Percentiles rank a stretch among this genome's conserved stretches.
Conservation (phyloP, 1,140 invertebrate genomes). For the Mylabris phalerata region DNA sequence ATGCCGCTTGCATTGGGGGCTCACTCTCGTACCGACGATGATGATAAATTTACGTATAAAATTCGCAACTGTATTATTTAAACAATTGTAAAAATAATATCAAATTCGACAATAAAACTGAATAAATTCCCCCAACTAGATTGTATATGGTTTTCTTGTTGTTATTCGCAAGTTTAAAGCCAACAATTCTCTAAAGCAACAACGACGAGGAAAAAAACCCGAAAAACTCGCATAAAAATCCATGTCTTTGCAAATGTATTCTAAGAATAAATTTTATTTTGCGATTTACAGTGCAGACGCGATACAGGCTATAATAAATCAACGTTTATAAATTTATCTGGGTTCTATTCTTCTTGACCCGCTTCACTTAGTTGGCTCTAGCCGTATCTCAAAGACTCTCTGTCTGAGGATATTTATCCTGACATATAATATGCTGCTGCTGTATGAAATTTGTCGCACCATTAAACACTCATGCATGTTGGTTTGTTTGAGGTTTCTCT, state of each 20-base stretch:
- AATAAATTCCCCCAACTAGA: no score
- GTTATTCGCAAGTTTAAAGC: no score
- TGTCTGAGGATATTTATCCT: slow-evolving; percentile 36
- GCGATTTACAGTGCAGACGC: slow-evolving; percentile 33
- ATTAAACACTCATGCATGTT: slow-evolving; percentile 37
- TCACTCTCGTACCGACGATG: slow-evolving; percentile 16
- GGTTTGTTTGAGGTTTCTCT: slow-evolving; percentile 18
- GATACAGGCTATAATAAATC: slow-evolving; percentile 34
- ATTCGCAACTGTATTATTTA: no score
- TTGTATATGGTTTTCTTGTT: no score
- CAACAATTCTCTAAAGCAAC: no score
- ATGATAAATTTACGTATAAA: slow-evolving; percentile 22
- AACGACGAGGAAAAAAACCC: no score
- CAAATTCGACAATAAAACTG: no score
- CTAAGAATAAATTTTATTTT: slow-evolving; percentile 32
- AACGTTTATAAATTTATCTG: slow-evolving; percentile 38
- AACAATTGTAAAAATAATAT: no score
- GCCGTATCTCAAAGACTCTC: slow-evolving; percentile 31
- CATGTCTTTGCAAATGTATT: slow-evolving; percentile 15
- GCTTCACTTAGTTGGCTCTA: slow-evolving; percentile 35
- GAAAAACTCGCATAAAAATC: slow-evolving; percentile 5
- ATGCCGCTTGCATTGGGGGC: no score
- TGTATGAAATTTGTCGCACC: slow-evolving; percentile 41
- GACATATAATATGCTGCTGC: slow-evolving; percentile 36
- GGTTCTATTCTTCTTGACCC: slow-evolving; percentile 37